Evolutionary conservation across 2,888 invertebrate species (phyloP), one percentile per base, ranked within the genome.

Genomic region (Drosophila tanythrix): DNA sequence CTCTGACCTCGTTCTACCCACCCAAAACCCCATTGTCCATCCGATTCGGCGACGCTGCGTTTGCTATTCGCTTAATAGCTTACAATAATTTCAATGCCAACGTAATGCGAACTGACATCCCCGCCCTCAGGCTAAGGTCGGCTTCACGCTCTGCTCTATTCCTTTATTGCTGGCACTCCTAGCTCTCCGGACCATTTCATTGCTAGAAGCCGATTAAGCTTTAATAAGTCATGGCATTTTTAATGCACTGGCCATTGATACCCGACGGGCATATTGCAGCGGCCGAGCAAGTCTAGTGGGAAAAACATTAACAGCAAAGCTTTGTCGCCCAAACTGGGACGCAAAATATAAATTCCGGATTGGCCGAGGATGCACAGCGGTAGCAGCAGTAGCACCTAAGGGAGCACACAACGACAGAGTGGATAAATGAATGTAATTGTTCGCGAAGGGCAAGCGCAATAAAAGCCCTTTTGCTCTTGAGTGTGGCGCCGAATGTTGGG

Each of bases 21-120:
- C 15, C 38, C 57, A 29, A 40, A 40, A 6, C 40, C 40, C 57
- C 40, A 46, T 46, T 46, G 46, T 46, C 46, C 46, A 4, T 25
- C n/a, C 15, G 15, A 31, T 40, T 40, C 43, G 29, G 10, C 31
- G 40, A 21, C 57, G 31, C 43, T 43, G 8, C 58, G 43, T 43
- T 67, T 40, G 56, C 70, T 61, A 51, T 53, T 56, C 76, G 79
- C 76, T 81, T 81, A 81, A 82, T 72, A 62, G 82, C 82, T 82
- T 77, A 82, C 81, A 79, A 81, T 81, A 77, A 81, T 77, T 82
- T 82, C 82, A 82, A 80, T 82, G 82, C 64, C 77, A 81, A 68
- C 52, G 55, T 51, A 71, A 75, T 60, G 58, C 57, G 43, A 65
- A 46, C 56, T 56, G 55, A 31, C 18, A 43, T 40, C 53, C 7